Evolutionary conservation across 1,140 invertebrate species (phyloP), one percentile per base, ranked within the genome.

Genomic region (Orussus abietinus): DNA sequence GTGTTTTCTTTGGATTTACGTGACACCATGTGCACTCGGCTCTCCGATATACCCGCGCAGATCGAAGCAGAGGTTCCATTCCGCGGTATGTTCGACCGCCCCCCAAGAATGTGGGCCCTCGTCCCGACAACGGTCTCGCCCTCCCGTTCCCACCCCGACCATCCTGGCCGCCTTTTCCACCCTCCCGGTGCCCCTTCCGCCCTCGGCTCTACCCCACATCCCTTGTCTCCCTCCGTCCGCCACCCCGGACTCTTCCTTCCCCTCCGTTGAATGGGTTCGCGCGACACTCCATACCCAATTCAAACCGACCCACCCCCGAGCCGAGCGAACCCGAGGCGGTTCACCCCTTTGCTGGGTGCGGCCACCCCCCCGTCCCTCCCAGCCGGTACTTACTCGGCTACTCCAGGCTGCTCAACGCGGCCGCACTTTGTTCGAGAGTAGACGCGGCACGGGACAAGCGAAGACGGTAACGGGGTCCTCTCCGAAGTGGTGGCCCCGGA

Each of bases 1-100:
- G 45, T 64, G 59, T 66, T 65, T 66, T 65, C 55, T 62, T 60
- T 59, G 51, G 59, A 60, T 67, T 67, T 64, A 65, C 56, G 55
- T 59, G 62, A 66, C 54, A 60, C 57, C 54, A 55, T 55, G 57
- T 54, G 55, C 54, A 51, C 46, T 49, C 46, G 46, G 42, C 45
- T 54, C 42, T 55, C 45, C 50, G 52, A 64, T 59, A 66, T 60
- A 64, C 59, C 47, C 44, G 36, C 48, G 38, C 45, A 46, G 58
- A 59, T 62, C 57, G 56, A 57, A 66, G 48, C 53, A 45, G 47
- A 61, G 50, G 49, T 51, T 57, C 53, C 50, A 57, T 64, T 53
- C 47, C 45, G 51, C 51, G 55, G 57, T 58, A 61, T 58, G 57
- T 58, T 58, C 53, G 58, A 52, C 46, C 59, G 45, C 56, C 58